A percentile compares a stretch with the other conserved stretches of the same genome.
phyloP scores from a whole-genome alignment of 2,797 vertebrate genomes.

The Alcedo quadribrachys region DNA sequence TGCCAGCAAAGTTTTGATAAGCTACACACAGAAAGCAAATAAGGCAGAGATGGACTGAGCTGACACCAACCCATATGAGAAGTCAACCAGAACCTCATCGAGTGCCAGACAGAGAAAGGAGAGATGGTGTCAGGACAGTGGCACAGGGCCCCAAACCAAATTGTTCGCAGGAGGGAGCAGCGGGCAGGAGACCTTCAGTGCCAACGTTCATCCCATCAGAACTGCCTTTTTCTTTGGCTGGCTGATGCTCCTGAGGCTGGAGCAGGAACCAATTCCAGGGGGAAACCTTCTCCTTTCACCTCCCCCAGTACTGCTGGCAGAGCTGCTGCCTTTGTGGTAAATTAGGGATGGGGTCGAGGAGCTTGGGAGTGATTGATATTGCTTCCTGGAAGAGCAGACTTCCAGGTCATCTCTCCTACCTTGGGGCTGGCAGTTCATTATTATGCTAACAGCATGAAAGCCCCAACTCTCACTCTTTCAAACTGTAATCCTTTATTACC shows the following conservation, averaged over 20 bases:
- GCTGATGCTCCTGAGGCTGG: neutral
- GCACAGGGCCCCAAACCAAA: neutral
- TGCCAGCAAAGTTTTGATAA: neutral
- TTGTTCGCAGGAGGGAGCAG: neutral
- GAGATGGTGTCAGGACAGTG: accelerated
- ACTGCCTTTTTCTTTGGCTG: neutral
- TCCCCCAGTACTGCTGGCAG: neutral
- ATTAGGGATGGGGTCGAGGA: neutral
- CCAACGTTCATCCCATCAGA: accelerated
- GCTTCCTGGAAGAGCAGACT: neutral
- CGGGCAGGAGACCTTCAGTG: neutral
- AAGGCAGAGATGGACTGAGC: neutral
- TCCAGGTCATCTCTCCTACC: neutral
- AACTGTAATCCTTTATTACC: conserved; percentile 36
- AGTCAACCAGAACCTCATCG: neutral
- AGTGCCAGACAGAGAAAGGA: neutral
- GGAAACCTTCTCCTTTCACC: neutral
- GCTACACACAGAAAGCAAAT: neutral
- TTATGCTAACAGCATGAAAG: neutral
- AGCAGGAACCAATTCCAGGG: neutral
- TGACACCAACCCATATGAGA: neutral
- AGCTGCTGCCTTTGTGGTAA: neutral
- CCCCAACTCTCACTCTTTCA: neutral
- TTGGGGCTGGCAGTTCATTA: neutral
- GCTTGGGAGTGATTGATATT: neutral